Percentiles rank a stretch among this genome's conserved stretches.
Evolutionary conservation across 2,797 vertebrate species (phyloP).

Genomic region (Cynopterus sphinx): DNA sequence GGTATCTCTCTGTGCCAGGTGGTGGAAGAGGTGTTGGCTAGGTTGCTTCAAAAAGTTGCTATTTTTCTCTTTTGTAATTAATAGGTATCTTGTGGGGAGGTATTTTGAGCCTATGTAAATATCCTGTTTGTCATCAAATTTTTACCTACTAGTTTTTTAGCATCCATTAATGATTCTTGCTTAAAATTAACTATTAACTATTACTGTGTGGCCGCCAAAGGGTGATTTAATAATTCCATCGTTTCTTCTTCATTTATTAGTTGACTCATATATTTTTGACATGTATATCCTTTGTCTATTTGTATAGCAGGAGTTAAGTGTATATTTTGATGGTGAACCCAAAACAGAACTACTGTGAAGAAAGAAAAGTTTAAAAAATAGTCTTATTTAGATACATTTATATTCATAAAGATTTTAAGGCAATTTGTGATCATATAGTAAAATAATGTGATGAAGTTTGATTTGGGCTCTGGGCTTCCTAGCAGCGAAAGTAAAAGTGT

Average conservation of each 20-base stretch:
- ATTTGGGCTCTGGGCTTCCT: not conserved
- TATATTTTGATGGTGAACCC: slow-evolving; percentile 7
- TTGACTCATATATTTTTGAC: slow-evolving; percentile 10
- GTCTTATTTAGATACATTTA: not conserved
- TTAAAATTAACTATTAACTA: not conserved
- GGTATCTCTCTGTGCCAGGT: not conserved
- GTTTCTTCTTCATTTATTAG: not conserved
- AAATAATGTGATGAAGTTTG: not conserved
- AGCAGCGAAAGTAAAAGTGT: not conserved
- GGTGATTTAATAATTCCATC: not conserved
- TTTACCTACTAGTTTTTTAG: not conserved
- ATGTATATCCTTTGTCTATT: not conserved
- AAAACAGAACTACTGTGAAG: not conserved
- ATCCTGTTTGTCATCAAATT: not conserved
- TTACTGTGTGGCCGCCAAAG: not conserved
- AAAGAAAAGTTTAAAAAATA: not conserved
- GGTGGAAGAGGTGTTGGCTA: not conserved
- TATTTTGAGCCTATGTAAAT: not conserved
- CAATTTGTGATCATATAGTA: not conserved
- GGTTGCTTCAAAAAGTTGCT: not conserved
- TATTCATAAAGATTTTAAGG: slow-evolving; percentile 18
- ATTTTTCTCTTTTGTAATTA: not conserved
- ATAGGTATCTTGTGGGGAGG: not conserved
- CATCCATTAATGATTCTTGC: not conserved
- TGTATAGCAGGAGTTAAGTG: not conserved